A percentile compares a stretch with the other conserved stretches of the same genome.
Evolutionary conservation across 2,113 vertebrate genomes (phyloP).

Genomic region (Dicrurus megarhynchus): DNA sequence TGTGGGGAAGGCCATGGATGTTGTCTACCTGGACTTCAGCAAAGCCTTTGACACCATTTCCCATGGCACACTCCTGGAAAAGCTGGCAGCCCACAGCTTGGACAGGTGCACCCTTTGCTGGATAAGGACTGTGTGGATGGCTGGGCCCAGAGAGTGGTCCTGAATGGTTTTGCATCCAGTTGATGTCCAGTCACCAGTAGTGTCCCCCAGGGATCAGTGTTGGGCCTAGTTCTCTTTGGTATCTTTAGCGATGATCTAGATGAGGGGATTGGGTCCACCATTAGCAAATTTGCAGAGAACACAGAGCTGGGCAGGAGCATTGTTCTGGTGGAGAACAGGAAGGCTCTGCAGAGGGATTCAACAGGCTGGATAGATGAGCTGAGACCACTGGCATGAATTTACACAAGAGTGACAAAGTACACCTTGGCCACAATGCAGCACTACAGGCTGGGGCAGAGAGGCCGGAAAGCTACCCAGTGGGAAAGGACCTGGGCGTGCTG

Average conservation of each 20-base stretch:
- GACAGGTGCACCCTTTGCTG: not conserved
- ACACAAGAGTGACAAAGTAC: not conserved
- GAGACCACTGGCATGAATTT: not conserved
- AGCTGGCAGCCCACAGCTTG: not conserved
- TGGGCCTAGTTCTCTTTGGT: not conserved
- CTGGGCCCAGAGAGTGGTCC: not conserved
- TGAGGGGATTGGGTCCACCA: not conserved
- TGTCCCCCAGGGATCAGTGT: not conserved
- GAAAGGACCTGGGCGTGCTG: not conserved
- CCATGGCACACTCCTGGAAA: not conserved
- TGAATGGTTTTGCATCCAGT: not conserved
- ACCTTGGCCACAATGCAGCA: rapidly evolving
- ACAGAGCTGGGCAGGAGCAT: too few relatives aligned
- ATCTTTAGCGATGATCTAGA: not conserved
- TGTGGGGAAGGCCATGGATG: not conserved
- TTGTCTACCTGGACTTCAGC: not conserved
- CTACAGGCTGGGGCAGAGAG: not conserved
- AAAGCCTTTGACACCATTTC: not conserved
- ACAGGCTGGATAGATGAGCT: not conserved
- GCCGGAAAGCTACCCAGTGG: not conserved
- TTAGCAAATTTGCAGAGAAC: not conserved
- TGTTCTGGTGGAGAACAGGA: too few relatives aligned
- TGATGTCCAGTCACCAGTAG: not conserved
- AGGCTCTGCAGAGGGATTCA: not conserved
- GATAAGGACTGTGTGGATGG: not conserved